Evolutionary conservation across 2,888 invertebrate species (phyloP), one percentile per base, ranked within the genome.

Genomic region (Synanthedon vespiformis): DNA sequence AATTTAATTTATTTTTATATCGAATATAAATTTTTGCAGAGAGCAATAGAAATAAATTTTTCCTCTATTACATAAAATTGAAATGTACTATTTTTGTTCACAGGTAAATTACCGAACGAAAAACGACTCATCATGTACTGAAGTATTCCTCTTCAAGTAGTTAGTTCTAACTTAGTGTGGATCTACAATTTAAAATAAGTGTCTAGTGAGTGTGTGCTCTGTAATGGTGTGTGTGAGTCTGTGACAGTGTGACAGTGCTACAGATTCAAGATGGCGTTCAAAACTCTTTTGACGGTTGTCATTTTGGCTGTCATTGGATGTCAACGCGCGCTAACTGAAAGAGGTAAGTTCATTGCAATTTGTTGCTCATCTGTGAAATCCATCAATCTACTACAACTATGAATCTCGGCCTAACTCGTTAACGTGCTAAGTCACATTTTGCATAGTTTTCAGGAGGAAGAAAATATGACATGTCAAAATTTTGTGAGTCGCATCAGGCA

Each of bases 191-290:
- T 22, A 22, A 22, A 22, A 22, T 22, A 22, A 44, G 44, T 44
- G 44, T 12, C 10, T 5, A 44, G 44, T 44, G 44, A 13, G 13
- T 44, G 13, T 44, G 44, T n/a, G n/a, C n/a, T 44, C n/a, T 44
- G n/a, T 14, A 44, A 44, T 14, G 34, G 34, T 34, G 34, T 34
- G 34, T 34, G 13, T 16, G 22, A 18, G 22, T 12, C 16, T 48
- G 22, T 44, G n/a, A 44, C 44, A 44, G 44, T 44, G 41, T 13
- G 11, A 41, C 6, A 6, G 44, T 18, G 13, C 10, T 48, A 67
- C 56, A 58, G 68, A 55, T 57, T 61, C 64, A 61, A 72, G 63
- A 74, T 74, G 73, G 73, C 73, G 66, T 56, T 65, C 54, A 69
- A 68, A 61, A 55, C 63, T 51, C 54, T 70, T 59, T 52, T 73